Evolutionary conservation across 1,140 invertebrate species (phyloP).

Genomic region (Ditylenchus dipsaci): DNA sequence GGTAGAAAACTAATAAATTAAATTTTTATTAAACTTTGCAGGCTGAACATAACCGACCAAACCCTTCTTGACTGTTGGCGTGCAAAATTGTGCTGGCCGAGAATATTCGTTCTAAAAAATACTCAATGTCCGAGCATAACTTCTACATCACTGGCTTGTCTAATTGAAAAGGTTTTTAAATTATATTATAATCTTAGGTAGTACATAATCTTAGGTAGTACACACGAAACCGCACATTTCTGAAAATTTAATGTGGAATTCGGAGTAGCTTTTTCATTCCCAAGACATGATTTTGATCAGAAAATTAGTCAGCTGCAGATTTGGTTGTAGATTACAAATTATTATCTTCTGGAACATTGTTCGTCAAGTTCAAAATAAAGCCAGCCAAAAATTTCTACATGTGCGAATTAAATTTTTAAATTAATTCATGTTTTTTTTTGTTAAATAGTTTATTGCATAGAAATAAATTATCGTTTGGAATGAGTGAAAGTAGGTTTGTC

Average conservation of each 20-base stretch:
- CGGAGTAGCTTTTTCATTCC: too few relatives aligned
- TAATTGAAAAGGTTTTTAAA: not conserved
- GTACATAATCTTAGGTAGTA: too few relatives aligned
- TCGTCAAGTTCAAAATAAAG: not conserved
- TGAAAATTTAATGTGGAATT: too few relatives aligned
- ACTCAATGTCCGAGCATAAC: not conserved
- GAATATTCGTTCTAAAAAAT: not conserved
- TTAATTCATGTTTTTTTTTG: not conserved
- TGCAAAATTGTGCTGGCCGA: not conserved
- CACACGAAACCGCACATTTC: too few relatives aligned
- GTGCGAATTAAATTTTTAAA: not conserved
- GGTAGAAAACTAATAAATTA: too few relatives aligned
- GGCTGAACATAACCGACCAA: not conserved
- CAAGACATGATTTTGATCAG: not conserved
- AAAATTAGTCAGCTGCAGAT: not conserved
- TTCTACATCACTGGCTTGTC: not conserved
- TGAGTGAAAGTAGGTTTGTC: not conserved
- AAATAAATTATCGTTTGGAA: not conserved
- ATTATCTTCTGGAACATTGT: not conserved
- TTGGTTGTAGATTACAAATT: not conserved
- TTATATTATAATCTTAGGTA: too few relatives aligned
- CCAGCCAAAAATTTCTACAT: not conserved
- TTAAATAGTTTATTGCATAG: not conserved
- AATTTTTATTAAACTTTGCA: not conserved
- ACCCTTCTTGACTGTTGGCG: not conserved